A percentile compares a stretch with the other conserved stretches of the same genome.
Evolutionary conservation across 2,888 invertebrate species (phyloP).

Genomic region (Invenusta paracnida): DNA sequence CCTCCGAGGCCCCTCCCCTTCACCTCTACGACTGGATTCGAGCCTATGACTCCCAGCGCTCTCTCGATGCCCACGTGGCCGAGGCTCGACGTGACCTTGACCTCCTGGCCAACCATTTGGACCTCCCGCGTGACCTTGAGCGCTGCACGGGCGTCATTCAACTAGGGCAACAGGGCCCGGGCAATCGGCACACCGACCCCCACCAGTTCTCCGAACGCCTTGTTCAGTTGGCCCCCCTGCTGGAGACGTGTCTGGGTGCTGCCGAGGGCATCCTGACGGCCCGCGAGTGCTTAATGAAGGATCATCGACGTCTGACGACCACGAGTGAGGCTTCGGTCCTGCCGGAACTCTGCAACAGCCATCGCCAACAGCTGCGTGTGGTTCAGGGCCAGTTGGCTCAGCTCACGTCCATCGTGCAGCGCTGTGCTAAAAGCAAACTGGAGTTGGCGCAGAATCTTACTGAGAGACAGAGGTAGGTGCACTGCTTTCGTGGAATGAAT

Average conservation of each 20-base stretch:
- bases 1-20: not conserved
- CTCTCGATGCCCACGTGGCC: not conserved
- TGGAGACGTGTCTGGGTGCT: not conserved
- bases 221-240: not conserved
- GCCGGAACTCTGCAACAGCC: not conserved
- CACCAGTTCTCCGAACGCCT: not conserved
- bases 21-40: not conserved
- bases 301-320: not conserved
- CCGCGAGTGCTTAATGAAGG: not conserved
- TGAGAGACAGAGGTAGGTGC: not conserved
- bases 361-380: not conserved
- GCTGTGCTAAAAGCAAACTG: not conserved
- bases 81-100: not conserved
- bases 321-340: not conserved
- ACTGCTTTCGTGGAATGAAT: too few species aligned
- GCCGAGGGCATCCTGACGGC: not conserved
- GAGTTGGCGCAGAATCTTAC: not conserved
- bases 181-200: not conserved
- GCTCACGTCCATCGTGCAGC: not conserved
- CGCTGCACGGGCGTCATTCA: not conserved
- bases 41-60: not conserved
- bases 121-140: not conserved
- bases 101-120: not conserved
- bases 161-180: not conserved
- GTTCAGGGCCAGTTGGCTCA: not conserved